These are phyloP conservation scores for Coelinius sp. DNA, from an alignment of 2,888 invertebrate genomes.

Conservation along the genomic window DNA sequence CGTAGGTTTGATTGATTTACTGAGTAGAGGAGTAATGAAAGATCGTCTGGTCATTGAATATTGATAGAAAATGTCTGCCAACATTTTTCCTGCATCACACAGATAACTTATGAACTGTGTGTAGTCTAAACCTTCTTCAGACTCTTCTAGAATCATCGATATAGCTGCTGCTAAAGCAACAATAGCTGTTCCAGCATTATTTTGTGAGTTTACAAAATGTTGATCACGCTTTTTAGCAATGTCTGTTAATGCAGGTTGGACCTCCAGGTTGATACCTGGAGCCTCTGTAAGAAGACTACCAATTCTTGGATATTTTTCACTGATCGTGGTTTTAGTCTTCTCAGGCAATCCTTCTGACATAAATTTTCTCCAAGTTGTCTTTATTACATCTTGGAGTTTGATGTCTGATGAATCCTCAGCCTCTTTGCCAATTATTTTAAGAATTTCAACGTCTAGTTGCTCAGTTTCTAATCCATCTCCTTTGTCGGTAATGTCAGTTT, in stretches of 20 bases:
- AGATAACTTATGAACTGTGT: slow-evolving; percentile 8
- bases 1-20: slow-evolving; percentile 34
- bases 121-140: slow-evolving; percentile 19
- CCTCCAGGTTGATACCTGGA: slow-evolving; percentile 29
- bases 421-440: not conserved
- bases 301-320: slow-evolving; percentile 13
- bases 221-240: slow-evolving; percentile 35
- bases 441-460: not conserved
- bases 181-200: slow-evolving; percentile 27
- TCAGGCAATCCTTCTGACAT: no score
- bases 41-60: slow-evolving; percentile 30
- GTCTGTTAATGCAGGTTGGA: slow-evolving; percentile 9
- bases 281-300: slow-evolving; percentile 19
- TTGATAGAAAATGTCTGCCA: slow-evolving; percentile 34
- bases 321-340: not conserved
- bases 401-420: not conserved
- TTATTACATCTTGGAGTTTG: not conserved
- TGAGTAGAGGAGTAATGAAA: slow-evolving; percentile 27
- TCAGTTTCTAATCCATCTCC: not conserved
- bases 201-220: slow-evolving; percentile 31
- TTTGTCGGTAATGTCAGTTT: no score
- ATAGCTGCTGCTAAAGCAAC: slow-evolving; percentile 19
- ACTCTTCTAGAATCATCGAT: not conserved
- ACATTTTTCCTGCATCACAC: slow-evolving; percentile 32
- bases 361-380: not conserved